phyloP scores from a whole-genome alignment of 2,113 vertebrate species.

The Lepidothrix coronata region DNA sequence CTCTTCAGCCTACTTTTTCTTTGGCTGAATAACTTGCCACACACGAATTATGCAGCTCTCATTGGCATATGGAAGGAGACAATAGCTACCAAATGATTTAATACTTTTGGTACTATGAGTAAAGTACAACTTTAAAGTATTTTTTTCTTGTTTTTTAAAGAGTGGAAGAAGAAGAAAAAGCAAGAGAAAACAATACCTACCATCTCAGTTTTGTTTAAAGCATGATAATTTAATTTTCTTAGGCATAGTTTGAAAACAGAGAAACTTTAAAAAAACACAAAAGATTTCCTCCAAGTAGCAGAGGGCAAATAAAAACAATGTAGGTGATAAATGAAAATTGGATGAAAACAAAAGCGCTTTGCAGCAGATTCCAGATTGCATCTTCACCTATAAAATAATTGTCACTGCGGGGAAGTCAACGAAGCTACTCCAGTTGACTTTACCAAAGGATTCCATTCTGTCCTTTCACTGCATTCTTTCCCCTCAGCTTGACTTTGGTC shows the following conservation, averaged over 20 bases:
- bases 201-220: slow-evolving; percentile 6
- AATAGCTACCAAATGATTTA: slow-evolving; percentile 42
- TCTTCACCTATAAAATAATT: neutral
- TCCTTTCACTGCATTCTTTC: neutral
- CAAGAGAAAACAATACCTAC: neutral
- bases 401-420: neutral
- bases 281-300: neutral
- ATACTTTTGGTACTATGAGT: neutral
- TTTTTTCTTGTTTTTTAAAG: neutral
- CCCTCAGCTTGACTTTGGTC: neutral
- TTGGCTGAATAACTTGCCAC: slow-evolving; percentile 19
- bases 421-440: neutral
- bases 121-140: slow-evolving; percentile 4
- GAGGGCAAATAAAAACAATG: neutral
- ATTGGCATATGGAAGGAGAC: slow-evolving; percentile 1
- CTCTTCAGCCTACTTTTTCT: slow-evolving; percentile 6
- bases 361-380: neutral
- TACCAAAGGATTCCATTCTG: neutral
- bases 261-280: neutral
- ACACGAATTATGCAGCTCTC: slow-evolving; percentile 48
- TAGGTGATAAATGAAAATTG: neutral
- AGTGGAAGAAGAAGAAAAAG: neutral
- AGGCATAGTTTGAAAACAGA: neutral
- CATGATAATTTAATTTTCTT: neutral
- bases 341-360: neutral